Conservation (phyloP, 92 coral and sea anemone genomes). For the Phymanthus crucifer region DNA sequence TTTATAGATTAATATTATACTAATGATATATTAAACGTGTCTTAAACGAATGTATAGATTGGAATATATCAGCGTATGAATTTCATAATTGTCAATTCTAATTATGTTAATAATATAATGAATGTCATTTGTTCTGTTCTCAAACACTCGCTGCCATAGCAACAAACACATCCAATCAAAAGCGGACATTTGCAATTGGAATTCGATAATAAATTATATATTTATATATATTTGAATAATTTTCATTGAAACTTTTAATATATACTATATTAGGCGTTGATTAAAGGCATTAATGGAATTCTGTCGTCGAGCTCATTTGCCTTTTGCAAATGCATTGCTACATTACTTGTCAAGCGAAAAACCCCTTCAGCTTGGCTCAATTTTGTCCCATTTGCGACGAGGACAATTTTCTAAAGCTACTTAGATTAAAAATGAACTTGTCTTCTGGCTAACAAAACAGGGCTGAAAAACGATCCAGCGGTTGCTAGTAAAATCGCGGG, state of each 20-base stretch:
- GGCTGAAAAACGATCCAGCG: no score
- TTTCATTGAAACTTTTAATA: background rate
- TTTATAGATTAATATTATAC: background rate
- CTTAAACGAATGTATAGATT: background rate
- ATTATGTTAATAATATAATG: constrained; percentile 19
- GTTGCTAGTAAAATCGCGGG: no score
- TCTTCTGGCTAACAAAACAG: no score
- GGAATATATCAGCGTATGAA: constrained; percentile 18
- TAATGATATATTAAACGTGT: background rate
- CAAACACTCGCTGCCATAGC: background rate
- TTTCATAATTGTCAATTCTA: constrained; percentile 5
- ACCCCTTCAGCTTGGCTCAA: background rate
- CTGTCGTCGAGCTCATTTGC: no score
- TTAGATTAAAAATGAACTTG: no score
- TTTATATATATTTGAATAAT: background rate
- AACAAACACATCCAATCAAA: background rate
- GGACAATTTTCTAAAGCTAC: background rate
- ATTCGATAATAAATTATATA: background rate
- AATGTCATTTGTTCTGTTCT: background rate
- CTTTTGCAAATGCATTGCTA: background rate
- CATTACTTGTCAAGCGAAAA: background rate
- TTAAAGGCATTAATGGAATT: background rate
- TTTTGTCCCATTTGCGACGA: background rate
- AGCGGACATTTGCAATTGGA: constrained; percentile 8
- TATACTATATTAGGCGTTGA: background rate